Conservation (phyloP, 2,113 vertebrate genomes). For the Neoarius graeffei region DNA sequence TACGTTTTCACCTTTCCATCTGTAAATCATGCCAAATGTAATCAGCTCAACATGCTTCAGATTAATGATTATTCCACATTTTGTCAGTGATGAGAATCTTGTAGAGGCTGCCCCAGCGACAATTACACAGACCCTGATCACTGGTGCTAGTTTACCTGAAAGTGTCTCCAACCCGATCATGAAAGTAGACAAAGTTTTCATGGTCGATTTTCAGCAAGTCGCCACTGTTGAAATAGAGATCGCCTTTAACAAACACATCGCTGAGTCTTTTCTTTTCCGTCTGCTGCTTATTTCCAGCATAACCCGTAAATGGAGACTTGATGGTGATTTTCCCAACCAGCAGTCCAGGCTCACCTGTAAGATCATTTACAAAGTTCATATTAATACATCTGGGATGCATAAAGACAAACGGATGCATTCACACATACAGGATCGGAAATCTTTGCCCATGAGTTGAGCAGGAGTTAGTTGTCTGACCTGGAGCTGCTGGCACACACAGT, state of each 20-base stretch:
- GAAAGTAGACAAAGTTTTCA: conserved; percentile 86
- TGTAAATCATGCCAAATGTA: conserved; percentile 56
- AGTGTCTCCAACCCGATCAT: conserved; percentile 89
- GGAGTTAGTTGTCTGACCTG: conserved; percentile 73
- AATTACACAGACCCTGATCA: background rate
- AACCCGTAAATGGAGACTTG: conserved; percentile 80
- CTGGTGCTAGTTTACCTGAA: conserved; percentile 75
- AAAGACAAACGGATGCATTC: background rate
- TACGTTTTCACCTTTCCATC: conserved; percentile 95
- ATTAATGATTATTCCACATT: background rate
- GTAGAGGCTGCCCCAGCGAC: background rate
- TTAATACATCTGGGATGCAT: background rate
- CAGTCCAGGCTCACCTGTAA: conserved; percentile 83
- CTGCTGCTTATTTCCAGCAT: conserved; percentile 78
- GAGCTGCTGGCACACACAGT: conserved; percentile 72
- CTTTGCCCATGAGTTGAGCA: background rate
- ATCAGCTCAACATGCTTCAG: background rate
- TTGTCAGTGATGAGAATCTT: background rate
- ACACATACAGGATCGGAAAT: background rate
- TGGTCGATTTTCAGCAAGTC: conserved; percentile 81
- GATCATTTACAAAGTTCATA: conserved; percentile 23
- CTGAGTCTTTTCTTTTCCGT: conserved; percentile 85
- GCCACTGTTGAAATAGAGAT: conserved; percentile 80
- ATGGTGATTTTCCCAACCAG: conserved; percentile 79
- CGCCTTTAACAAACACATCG: conserved; percentile 84